These are phyloP conservation scores for Anolis carolinensis DNA, from an alignment of 2,113 vertebrate genomes.

Conservation along the genomic window DNA sequence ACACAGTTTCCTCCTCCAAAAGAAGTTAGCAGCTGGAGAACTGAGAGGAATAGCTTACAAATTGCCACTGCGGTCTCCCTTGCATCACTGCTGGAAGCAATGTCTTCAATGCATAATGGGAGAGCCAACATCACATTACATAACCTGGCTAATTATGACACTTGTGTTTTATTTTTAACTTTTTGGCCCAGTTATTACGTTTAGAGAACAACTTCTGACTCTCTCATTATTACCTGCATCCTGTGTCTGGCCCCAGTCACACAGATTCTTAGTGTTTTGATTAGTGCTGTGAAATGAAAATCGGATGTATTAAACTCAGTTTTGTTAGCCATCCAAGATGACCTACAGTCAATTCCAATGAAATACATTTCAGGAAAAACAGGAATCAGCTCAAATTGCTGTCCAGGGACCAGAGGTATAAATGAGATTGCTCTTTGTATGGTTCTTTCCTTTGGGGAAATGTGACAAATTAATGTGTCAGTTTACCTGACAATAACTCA, in stretches of 20 bases:
- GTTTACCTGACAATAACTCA: conserved; percentile 14
- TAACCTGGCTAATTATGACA: too few species aligned
- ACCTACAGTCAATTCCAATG: background rate
- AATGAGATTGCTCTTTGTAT: conserved; percentile 8
- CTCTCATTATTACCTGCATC: background rate
- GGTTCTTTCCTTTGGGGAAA: background rate
- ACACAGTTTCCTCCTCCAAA: too few species aligned
- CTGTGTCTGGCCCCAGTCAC: background rate
- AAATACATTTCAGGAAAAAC: background rate
- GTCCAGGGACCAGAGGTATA: background rate
- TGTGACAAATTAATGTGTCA: background rate
- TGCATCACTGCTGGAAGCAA: too few species aligned
- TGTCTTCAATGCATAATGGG: too few species aligned
- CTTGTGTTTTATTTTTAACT: background rate
- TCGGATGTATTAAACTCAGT: background rate
- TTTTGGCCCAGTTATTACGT: background rate
- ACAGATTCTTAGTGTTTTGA: background rate
- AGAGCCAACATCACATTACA: too few species aligned
- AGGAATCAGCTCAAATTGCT: background rate
- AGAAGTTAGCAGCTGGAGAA: too few species aligned
- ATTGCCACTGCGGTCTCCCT: too few species aligned
- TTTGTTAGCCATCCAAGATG: background rate
- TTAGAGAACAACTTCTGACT: background rate
- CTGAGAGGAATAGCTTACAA: too few species aligned
- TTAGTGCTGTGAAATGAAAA: background rate